Evolutionary conservation across 2,113 vertebrate species (phyloP), one percentile per base, ranked within the genome.

Genomic region (Haemorhous mexicanus): DNA sequence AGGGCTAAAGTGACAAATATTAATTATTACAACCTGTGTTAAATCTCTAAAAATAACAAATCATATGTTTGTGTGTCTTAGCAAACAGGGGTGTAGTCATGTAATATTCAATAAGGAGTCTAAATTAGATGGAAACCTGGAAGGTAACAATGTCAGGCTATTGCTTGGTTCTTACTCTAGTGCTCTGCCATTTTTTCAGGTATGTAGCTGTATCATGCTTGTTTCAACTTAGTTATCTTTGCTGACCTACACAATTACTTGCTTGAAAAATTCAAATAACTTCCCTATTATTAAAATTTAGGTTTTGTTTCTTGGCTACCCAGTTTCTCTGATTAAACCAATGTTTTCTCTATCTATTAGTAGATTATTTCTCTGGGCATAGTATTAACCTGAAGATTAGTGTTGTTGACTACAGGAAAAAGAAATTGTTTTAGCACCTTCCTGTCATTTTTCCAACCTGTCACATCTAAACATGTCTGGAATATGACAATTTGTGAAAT

Each of bases 31-130:
- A 84, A 59, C 8, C 28, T 46, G 5, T 72, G 22, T 72, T 28
- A 61, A 7, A 61, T 91, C 35, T 90, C 26, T 10, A 56, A 52
- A 82, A 84, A 64, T 41, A 32, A 26, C 3, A 24, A 30, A 84
- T 47, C 11, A 15, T 3, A 8, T 58, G 8, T 33, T 35, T 61
- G 24, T 0, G 0, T 55, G 21, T 91, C 33, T 35, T 66, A 67
- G 55, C 43, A 58, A 69, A 69, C 39, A 49, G 37, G 4, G 15
- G 1, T 2, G 2, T 20, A 53, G 64, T 17, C 28, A 33, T 2
- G 2, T 28, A 50, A 15, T 55, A 6, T 37, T 77, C 23, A 87
- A 11, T 23, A 55, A 79, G 28, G 17, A 44, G 23, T 63, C 23
- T 77, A 41, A 41, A 63, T 35, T 56, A 32, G 32, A 20, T 15